Percentiles rank a stretch among this genome's conserved stretches.
Evolutionary conservation across 2,888 invertebrate species (phyloP).

Genomic region (Arge pagana): DNA sequence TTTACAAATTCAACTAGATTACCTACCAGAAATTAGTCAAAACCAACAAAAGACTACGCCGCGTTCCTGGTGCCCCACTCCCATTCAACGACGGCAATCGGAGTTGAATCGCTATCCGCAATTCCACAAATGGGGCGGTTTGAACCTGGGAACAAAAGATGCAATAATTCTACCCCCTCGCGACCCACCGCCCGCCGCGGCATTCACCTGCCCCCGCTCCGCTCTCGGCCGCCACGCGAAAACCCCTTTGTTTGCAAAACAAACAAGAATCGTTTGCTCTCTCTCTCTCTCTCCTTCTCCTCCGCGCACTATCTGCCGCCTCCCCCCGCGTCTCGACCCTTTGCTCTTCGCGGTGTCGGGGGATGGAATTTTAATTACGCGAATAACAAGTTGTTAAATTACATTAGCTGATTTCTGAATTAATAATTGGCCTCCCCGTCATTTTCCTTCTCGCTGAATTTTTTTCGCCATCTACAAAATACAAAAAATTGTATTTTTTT

Average conservation of each 20-base stretch:
- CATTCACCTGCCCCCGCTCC: no score
- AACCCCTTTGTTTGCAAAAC: conserved; percentile 55
- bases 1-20: conserved; percentile 44
- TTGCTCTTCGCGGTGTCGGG: conserved; percentile 19
- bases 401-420: conserved; percentile 26
- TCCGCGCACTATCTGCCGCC: no score
- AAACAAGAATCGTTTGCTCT: conserved; percentile 56
- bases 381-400: conserved; percentile 46
- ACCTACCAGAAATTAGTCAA: conserved; percentile 51
- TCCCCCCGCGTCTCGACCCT: no score
- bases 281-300: no score
- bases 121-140: conserved; percentile 56
- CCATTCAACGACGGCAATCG: conserved; percentile 45
- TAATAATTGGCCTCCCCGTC: conserved; percentile 22
- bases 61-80: conserved; percentile 36
- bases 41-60: conserved; percentile 49
- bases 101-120: conserved; percentile 53
- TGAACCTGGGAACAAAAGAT: conserved; percentile 55
- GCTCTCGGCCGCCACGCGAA: conserved; percentile 29
- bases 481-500: no score
- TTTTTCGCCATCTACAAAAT: no score
- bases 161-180: conserved; percentile 56
- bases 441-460: no score
- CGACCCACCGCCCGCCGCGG: no score
- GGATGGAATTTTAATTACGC: conserved; percentile 54